These are phyloP conservation scores for Dipus sagitta DNA, from an alignment of 2,797 vertebrate genomes.

Conservation along the genomic window DNA sequence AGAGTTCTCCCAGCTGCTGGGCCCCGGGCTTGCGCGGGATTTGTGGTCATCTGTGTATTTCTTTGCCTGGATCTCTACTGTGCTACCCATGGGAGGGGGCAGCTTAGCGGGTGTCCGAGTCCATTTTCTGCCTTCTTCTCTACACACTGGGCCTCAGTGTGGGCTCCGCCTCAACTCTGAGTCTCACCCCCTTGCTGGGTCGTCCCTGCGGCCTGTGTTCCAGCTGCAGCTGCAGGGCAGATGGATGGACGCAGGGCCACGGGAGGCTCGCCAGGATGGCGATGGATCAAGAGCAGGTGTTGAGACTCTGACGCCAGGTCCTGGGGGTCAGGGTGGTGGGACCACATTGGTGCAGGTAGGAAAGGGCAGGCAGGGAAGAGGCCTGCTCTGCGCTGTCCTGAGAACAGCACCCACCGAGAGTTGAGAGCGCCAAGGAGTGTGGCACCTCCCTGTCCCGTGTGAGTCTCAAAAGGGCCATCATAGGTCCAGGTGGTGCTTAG, in stretches of 20 bases:
- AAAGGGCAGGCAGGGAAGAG: background rate
- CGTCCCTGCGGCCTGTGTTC: background rate
- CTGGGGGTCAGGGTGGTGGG: background rate
- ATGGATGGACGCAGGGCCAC: background rate
- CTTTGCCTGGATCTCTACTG: background rate
- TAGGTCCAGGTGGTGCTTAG: background rate
- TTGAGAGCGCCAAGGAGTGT: background rate
- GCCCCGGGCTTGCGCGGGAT: background rate
- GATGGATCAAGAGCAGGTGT: background rate
- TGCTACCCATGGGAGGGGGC: no score
- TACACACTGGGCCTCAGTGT: background rate
- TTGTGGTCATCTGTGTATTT: background rate
- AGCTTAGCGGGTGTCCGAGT: background rate
- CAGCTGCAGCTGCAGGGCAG: background rate
- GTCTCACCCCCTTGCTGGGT: background rate
- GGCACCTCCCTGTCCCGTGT: fast-evolving
- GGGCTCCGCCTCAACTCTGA: background rate
- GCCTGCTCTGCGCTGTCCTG: background rate
- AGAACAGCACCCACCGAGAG: background rate
- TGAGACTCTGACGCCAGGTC: slow-evolving; percentile 7
- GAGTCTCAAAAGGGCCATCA: background rate
- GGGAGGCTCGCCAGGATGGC: background rate
- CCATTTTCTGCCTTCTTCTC: background rate
- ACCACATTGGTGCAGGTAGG: background rate
- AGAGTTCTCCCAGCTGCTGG: background rate